Percentiles rank a stretch among this genome's conserved stretches.
Evolutionary conservation across 2,113 vertebrate genomes (phyloP).

Genomic region (Anhinga rufa): DNA sequence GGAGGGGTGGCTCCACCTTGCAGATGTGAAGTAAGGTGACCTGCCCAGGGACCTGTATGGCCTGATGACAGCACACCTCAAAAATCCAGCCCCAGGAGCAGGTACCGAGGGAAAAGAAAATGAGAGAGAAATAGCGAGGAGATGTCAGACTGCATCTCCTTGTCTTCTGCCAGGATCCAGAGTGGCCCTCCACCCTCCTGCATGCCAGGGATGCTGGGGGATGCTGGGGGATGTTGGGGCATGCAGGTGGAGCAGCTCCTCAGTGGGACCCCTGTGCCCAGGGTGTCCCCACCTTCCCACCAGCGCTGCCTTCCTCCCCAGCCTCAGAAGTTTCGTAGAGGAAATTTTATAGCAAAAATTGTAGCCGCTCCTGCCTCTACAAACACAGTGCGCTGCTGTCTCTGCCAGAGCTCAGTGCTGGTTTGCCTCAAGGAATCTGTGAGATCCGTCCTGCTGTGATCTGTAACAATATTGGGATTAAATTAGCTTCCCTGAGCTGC

Average conservation of each 20-base stretch:
- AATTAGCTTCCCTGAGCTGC: conserved; percentile 60
- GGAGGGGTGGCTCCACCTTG: neutral
- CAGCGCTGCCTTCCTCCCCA: neutral
- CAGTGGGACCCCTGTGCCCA: neutral
- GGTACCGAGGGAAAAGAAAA: neutral
- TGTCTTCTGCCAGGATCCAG: neutral
- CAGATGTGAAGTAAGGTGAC: neutral
- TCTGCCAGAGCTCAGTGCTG: neutral
- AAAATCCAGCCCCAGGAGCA: neutral
- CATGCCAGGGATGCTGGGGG: neutral
- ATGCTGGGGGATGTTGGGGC: neutral
- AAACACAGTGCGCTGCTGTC: neutral
- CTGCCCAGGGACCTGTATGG: neutral
- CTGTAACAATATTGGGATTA: conserved; percentile 63
- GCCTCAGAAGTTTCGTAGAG: neutral
- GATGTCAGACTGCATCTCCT: neutral
- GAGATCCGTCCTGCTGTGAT: conserved; percentile 50
- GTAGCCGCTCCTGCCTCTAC: neutral
- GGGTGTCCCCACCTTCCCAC: neutral
- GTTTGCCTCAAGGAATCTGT: conserved; percentile 52
- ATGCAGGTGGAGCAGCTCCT: neutral
- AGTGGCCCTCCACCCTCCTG: neutral
- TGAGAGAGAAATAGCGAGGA: neutral
- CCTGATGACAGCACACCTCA: neutral
- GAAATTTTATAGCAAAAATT: neutral